Evolutionary conservation across 1,140 invertebrate species (phyloP).

Genomic region (Pseudomyrmex sp.): DNA sequence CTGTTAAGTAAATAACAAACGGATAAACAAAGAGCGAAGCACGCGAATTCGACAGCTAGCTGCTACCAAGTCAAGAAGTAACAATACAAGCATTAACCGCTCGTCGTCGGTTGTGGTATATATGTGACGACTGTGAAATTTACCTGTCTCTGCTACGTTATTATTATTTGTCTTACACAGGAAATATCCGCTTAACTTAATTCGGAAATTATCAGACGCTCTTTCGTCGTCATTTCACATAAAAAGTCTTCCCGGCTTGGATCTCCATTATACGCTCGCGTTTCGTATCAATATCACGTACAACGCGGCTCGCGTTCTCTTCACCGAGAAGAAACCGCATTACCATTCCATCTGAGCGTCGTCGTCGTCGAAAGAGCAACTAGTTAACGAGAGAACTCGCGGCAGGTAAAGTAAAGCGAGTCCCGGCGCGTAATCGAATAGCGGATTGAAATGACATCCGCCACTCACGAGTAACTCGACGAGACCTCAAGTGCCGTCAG

Average conservation of each 20-base stretch:
- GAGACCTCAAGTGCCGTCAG: slow-evolving; percentile 64
- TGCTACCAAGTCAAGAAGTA: not conserved
- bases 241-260: slow-evolving; percentile 14
- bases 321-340: not conserved
- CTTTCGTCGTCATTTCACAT: too few relatives aligned
- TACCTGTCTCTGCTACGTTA: too few relatives aligned
- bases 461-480: slow-evolving; percentile 74
- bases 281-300: slow-evolving; percentile 26
- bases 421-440: slow-evolving; percentile 71
- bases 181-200: not conserved
- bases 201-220: not conserved
- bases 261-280: slow-evolving; percentile 1
- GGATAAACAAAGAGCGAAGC: slow-evolving; percentile 35
- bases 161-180: not conserved
- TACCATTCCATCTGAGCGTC: slow-evolving; percentile 21
- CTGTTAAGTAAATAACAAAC: slow-evolving; percentile 50
- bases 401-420: slow-evolving; percentile 62
- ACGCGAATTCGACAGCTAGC: not conserved
- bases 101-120: not conserved
- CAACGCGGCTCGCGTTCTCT: not conserved
- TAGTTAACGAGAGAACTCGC: slow-evolving; percentile 68
- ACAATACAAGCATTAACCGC: not conserved
- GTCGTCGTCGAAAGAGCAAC: slow-evolving; percentile 56
- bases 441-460: slow-evolving; percentile 76
- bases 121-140: not conserved